Base-by-base conservation (phyloP, 2,797 vertebrate species). In the Myotis planiceps region DNA sequence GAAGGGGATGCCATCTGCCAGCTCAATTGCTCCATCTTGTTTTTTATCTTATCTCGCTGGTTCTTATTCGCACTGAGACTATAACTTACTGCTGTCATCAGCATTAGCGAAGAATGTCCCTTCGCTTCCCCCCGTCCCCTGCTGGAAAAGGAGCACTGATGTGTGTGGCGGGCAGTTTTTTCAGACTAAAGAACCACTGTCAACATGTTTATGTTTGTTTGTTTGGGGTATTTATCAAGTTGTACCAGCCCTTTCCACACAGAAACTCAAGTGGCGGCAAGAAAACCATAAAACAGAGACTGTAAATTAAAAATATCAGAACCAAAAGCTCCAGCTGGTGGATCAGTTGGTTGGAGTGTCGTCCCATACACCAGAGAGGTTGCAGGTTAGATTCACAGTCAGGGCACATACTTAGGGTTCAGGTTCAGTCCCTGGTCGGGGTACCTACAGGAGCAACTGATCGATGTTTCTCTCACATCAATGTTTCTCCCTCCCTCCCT, bases 31-130 rank as follows among this genome's bases (percentile, higher is more conserved):
- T 45, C 37, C 91, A 37, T 47, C 90, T 76, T 51, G 34, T 68
- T 89, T 86, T 90, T 80, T 72, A 29, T 27, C 53, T 82, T 3
- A n/a, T 8, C 53, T 87, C 58, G 23, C 89, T n/a, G 49, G 86
- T 88, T 87, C 34, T 87, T 53, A 78, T 42, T 97, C 72, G 78
- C 27, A 96, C 45, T 3, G 19, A 6, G 66, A 74, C 65, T 83
- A 39, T 63, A 53, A 19, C 88, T 88, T 78, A 72, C 90, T 95
- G 72, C 88, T 78, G 42, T 84, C 88, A 55, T 37, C 34, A 51
- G 45, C 69, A 25, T 47, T 58, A 37, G 25, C 0, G 6, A 96
- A 65, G 25, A 19, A 51, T 45, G 49, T 53, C 37, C n/a, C 58
- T 49, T 69, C 15, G 12, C n/a, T 5, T 12, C 9, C 5, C 42